These are phyloP conservation scores for Chionodraco myersi DNA, from an alignment of 2,113 vertebrate genomes.

Conservation along the genomic window DNA sequence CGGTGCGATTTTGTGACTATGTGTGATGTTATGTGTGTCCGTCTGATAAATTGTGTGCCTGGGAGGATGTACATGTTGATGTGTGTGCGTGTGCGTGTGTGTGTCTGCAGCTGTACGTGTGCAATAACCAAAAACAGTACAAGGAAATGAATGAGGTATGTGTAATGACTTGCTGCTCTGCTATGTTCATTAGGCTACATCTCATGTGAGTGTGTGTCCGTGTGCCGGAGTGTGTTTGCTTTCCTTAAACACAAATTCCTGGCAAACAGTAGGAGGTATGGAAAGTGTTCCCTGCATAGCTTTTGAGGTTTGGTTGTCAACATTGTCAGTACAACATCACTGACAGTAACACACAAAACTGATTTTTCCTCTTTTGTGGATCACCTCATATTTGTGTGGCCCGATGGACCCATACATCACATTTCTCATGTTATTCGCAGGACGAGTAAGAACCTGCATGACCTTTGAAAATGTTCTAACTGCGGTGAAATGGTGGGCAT, in stretches of 20 bases:
- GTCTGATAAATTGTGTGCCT: conserved; percentile 45
- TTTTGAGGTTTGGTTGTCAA: conserved; percentile 66
- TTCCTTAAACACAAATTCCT: conserved; percentile 71
- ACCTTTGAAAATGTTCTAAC: conserved; percentile 13
- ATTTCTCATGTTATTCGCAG: conserved; percentile 28
- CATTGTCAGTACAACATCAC: conserved; percentile 55
- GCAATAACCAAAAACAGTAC: conserved; percentile 59
- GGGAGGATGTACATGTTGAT: conserved; percentile 44
- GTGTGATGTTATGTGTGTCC: conserved; percentile 48
- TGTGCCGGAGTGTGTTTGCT: conserved; percentile 45
- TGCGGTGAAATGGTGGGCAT: conserved; percentile 8
- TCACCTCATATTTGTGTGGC: conserved; percentile 45
- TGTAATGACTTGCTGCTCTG: conserved; percentile 63
- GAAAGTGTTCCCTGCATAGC: conserved; percentile 61
- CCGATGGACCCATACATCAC: conserved; percentile 2
- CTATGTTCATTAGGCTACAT: conserved; percentile 60
- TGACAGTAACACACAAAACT: conserved; percentile 51
- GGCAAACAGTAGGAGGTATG: conserved; percentile 68
- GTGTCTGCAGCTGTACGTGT: conserved; percentile 62
- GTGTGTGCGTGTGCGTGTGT: not conserved
- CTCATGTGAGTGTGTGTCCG: conserved; percentile 21
- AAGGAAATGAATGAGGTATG: conserved; percentile 68
- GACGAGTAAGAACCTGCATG: not conserved
- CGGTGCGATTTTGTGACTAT: conserved; percentile 50
- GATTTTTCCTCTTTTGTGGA: conserved; percentile 50